Percentiles rank a stretch among this genome's conserved stretches.
Evolutionary conservation across 2,797 vertebrate genomes (phyloP).

Genomic region (Characodon lateralis): DNA sequence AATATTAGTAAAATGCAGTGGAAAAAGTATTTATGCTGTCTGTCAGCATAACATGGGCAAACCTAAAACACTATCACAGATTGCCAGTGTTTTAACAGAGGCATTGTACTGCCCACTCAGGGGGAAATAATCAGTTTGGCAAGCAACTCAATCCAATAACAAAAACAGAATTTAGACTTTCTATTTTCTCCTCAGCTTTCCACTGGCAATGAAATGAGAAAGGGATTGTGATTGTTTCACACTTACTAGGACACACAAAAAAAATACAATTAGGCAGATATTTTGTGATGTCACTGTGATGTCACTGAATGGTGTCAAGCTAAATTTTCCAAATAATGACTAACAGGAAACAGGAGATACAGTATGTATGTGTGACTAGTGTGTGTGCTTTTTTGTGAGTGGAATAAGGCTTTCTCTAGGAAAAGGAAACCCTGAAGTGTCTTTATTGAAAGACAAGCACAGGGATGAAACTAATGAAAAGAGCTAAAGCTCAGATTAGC

Average conservation of each 20-base stretch:
- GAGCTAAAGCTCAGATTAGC: constrained; percentile 60
- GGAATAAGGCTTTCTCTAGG: constrained; percentile 18
- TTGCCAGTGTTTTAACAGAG: constrained; percentile 52
- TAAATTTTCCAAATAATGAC: constrained; percentile 45
- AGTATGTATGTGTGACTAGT: constrained; percentile 13
- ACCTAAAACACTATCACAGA: constrained; percentile 52
- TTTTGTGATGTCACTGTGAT: constrained; percentile 52
- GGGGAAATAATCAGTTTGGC: constrained; percentile 68
- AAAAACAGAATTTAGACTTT: constrained; percentile 65
- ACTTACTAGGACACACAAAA: constrained; percentile 40
- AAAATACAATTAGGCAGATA: constrained; percentile 47
- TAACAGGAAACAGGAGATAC: constrained; percentile 26
- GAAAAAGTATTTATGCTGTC: constrained; percentile 20
- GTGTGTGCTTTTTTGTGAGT: constrained; percentile 11
- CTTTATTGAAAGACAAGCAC: constrained; percentile 14
- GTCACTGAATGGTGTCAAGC: constrained; percentile 36
- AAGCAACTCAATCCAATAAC: constrained; percentile 68
- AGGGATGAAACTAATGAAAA: constrained; percentile 46
- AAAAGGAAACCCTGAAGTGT: constrained; percentile 10
- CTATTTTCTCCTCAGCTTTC: constrained; percentile 52
- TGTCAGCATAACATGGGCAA: constrained; percentile 55
- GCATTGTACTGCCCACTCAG: constrained; percentile 46
- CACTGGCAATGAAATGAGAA: constrained; percentile 50
- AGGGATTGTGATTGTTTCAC: constrained; percentile 62
- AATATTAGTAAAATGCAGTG: constrained; percentile 36